phyloP scores from a whole-genome alignment of 1,140 invertebrate genomes.

The Drosophila yakuba region DNA sequence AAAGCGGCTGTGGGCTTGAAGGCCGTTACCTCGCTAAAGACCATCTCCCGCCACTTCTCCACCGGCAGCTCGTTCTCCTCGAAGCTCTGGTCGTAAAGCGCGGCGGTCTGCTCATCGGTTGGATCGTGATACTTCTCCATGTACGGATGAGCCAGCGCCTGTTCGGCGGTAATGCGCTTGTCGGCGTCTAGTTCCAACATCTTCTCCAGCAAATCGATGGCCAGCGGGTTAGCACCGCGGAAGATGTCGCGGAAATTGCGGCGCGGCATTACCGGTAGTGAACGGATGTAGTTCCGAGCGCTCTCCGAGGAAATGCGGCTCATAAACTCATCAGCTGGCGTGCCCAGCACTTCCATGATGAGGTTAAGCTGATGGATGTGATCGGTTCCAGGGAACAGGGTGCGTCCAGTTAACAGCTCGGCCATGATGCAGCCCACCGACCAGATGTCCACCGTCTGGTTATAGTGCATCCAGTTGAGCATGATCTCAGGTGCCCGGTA shows the following conservation, averaged over 20 bases:
- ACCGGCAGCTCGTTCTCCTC: slow-evolving; percentile 97
- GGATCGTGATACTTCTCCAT: slow-evolving; percentile 97
- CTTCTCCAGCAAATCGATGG: slow-evolving; percentile 96
- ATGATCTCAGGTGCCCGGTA: slow-evolving; percentile 99
- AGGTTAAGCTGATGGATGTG: slow-evolving; percentile 99
- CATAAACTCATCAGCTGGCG: slow-evolving; percentile 96
- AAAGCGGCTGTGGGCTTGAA: slow-evolving; percentile 87
- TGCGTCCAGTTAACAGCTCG: slow-evolving; percentile 95
- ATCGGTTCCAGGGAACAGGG: slow-evolving; percentile 98
- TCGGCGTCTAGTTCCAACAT: slow-evolving; percentile 99
- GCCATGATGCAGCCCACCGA: slow-evolving; percentile 99
- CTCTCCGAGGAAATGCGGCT: slow-evolving; percentile 97
- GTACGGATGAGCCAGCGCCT: slow-evolving; percentile 95
- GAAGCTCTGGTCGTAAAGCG: slow-evolving; percentile 96
- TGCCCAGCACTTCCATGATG: slow-evolving; percentile 97
- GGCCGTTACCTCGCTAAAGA: slow-evolving; percentile 91
- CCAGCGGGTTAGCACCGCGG: slow-evolving; percentile 95
- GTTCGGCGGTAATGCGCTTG: slow-evolving; percentile 95
- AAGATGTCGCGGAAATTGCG: slow-evolving; percentile 97
- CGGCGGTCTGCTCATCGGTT: slow-evolving; percentile 94
- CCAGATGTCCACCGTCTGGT: slow-evolving; percentile 99
- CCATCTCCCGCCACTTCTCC: slow-evolving; percentile 96
- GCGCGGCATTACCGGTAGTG: slow-evolving; percentile 94
- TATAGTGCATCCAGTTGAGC: slow-evolving; percentile 99
- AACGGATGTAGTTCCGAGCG: slow-evolving; percentile 96